Conservation (phyloP, 64 coral and sea anemone species). For the Astreopora myriophthalma region DNA sequence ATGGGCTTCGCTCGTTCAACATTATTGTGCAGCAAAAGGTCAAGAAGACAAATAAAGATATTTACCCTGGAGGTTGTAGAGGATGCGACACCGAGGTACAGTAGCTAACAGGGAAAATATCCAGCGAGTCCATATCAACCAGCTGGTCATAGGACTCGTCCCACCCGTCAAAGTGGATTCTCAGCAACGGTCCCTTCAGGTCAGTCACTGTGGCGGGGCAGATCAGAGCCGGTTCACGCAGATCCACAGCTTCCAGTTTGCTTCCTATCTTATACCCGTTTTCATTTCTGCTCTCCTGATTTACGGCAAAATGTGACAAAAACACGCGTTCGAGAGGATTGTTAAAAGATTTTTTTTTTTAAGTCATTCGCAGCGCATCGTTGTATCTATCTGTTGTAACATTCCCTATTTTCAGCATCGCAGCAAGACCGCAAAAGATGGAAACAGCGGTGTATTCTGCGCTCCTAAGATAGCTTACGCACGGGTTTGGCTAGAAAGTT, state of each 20-base stretch:
- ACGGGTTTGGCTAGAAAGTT: too few species aligned
- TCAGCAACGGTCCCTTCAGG: slow-evolving; percentile 88
- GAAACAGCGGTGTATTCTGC: too few species aligned
- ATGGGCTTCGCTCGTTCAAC: too few species aligned
- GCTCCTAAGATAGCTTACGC: too few species aligned
- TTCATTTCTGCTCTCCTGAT: slow-evolving; percentile 72
- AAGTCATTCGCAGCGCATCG: too few species aligned
- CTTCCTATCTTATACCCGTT: slow-evolving; percentile 93
- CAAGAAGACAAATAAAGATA: background rate
- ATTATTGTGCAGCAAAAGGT: too few species aligned
- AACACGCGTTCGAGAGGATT: too few species aligned
- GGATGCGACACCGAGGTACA: slow-evolving; percentile 89
- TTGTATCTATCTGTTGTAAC: too few species aligned
- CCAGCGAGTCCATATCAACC: slow-evolving; percentile 94
- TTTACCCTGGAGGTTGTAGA: slow-evolving; percentile 95
- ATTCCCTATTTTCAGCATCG: too few species aligned
- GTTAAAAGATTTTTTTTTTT: too few species aligned
- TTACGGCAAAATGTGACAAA: background rate
- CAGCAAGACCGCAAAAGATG: too few species aligned
- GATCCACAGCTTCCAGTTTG: slow-evolving; percentile 96
- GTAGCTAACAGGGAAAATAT: slow-evolving; percentile 95
- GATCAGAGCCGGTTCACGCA: slow-evolving; percentile 93
- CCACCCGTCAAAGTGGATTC: slow-evolving; percentile 99
- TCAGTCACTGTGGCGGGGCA: slow-evolving; percentile 97
- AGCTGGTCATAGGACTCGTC: slow-evolving; percentile 98